Percentiles rank a stretch among this genome's conserved stretches.
Evolutionary conservation across 2,113 vertebrate species (phyloP).

Genomic region (Myrmophylax atrothorax): DNA sequence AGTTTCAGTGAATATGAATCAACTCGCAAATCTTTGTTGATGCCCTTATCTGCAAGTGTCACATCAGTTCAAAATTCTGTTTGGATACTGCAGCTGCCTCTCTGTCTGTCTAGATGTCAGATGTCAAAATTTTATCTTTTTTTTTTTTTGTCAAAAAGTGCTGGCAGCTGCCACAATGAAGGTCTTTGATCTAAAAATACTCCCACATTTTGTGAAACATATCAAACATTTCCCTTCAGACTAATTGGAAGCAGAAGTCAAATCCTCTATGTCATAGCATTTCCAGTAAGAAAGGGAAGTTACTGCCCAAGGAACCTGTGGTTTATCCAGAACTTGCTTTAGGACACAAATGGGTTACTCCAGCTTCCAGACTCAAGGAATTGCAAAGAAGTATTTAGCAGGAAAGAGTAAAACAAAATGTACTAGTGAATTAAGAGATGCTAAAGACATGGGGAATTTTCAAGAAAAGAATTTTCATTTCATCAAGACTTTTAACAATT

Average conservation of each 20-base stretch:
- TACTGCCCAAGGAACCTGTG: neutral
- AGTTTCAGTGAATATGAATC: neutral
- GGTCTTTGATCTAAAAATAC: neutral
- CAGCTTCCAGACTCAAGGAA: neutral
- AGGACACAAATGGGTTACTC: neutral
- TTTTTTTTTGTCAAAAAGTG: neutral
- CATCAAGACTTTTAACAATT: neutral
- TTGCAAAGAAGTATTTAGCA: neutral
- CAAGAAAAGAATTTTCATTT: neutral
- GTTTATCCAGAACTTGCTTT: neutral
- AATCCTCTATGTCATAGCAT: neutral
- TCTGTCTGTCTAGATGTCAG: neutral
- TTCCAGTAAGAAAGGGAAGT: neutral
- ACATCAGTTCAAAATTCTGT: neutral
- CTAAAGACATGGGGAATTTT: neutral
- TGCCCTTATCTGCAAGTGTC: neutral
- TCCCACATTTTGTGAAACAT: neutral
- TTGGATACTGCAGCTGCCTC: neutral
- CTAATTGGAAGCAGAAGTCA: neutral
- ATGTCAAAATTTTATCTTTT: slow-evolving; percentile 22
- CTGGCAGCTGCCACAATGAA: neutral
- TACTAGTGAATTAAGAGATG: neutral
- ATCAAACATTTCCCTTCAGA: neutral
- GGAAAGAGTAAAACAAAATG: neutral
- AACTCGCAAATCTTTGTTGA: neutral